Evolutionary conservation across 2,888 invertebrate species (phyloP).

Genomic region (Drosophila algonquin): DNA sequence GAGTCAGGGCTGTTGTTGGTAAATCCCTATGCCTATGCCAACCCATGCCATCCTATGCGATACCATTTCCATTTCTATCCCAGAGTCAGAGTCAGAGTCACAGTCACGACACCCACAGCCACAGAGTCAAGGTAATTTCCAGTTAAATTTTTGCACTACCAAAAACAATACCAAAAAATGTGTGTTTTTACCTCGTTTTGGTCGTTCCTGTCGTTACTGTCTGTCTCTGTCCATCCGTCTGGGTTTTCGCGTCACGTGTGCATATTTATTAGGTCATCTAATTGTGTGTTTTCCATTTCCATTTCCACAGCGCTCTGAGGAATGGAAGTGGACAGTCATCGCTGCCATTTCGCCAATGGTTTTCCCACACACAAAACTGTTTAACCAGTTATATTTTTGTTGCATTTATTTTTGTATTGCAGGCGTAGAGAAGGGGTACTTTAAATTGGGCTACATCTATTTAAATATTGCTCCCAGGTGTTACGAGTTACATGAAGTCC

Average conservation of each 20-base stretch:
- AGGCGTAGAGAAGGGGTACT: background rate
- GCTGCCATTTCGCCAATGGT: constrained; percentile 68
- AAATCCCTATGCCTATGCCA: constrained; percentile 20
- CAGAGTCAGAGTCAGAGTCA: constrained; percentile 26
- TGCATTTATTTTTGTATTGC: background rate
- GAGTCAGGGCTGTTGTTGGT: constrained; percentile 31
- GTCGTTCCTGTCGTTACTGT: background rate
- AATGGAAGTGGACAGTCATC: constrained; percentile 45
- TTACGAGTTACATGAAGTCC: too few relatives aligned
- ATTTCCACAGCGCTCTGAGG: constrained; percentile 61
- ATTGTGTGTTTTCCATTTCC: constrained; percentile 79
- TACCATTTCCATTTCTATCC: constrained; percentile 26
- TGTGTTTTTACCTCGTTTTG: constrained; percentile 45
- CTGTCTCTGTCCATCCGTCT: constrained; percentile 28
- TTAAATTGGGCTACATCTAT: too few relatives aligned
- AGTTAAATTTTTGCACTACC: constrained; percentile 70
- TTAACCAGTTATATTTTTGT: constrained; percentile 37
- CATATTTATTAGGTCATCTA: constrained; percentile 81
- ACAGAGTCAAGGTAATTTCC: constrained; percentile 74
- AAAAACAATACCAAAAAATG: constrained; percentile 35
- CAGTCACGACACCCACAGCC: constrained; percentile 41
- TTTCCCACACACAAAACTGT: constrained; percentile 64
- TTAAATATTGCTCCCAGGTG: too few relatives aligned
- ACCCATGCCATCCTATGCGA: constrained; percentile 8
- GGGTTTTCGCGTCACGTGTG: constrained; percentile 48